phyloP scores from a whole-genome alignment of 2,888 invertebrate genomes.

The Rhorus exstirpatorius region DNA sequence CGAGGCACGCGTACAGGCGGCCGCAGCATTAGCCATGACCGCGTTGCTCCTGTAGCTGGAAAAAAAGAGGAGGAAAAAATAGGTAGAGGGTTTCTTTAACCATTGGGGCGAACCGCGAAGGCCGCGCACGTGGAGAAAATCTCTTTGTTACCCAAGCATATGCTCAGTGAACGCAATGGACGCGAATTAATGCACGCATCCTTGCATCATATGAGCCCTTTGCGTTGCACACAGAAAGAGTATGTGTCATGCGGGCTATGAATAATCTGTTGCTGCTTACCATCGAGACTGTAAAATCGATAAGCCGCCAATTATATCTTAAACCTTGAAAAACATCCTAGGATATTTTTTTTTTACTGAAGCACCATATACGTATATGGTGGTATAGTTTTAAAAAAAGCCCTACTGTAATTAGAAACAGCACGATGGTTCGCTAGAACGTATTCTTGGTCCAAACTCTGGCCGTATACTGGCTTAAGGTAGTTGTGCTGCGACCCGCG shows the following conservation, averaged over 20 bases:
- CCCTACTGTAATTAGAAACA: neutral
- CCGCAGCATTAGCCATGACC: slow-evolving; percentile 42
- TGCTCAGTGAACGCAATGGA: slow-evolving; percentile 48
- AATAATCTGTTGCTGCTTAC: slow-evolving; percentile 27
- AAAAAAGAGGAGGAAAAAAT: slow-evolving; percentile 35
- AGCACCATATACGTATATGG: too few species aligned
- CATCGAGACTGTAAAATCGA: slow-evolving; percentile 13
- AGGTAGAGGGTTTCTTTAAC: slow-evolving; percentile 49
- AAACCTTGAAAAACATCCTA: neutral
- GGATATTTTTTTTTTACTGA: slow-evolving; percentile 1
- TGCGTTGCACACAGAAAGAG: slow-evolving; percentile 5
- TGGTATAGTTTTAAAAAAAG: neutral
- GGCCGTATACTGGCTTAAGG: neutral
- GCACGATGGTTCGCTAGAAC: too few species aligned
- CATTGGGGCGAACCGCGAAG: slow-evolving; percentile 44
- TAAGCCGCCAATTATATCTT: neutral
- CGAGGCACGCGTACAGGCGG: slow-evolving; percentile 31
- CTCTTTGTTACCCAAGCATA: slow-evolving; percentile 51
- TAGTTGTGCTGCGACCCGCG: too few species aligned
- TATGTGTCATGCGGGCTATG: slow-evolving; percentile 9
- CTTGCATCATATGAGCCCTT: slow-evolving; percentile 52
- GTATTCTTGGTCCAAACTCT: neutral
- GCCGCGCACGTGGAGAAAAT: slow-evolving; percentile 50
- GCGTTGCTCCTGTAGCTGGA: slow-evolving; percentile 23
- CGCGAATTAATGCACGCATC: slow-evolving; percentile 54